Evolutionary conservation across 2,888 invertebrate genomes (phyloP).

Genomic region (Macrophya alboannulata): DNA sequence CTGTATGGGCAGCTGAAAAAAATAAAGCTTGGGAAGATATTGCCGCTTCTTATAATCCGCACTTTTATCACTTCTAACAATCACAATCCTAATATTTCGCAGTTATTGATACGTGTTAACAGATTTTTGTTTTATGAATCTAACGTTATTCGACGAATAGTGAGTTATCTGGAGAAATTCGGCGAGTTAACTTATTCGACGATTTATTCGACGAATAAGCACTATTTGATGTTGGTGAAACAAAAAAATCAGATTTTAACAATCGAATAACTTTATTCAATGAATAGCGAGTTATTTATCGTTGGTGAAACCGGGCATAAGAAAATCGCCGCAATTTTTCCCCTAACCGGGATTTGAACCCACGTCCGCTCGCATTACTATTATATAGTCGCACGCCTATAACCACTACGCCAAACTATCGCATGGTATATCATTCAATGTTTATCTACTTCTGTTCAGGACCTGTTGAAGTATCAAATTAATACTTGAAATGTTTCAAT

Average conservation of each 20-base stretch:
- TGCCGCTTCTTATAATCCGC: no score
- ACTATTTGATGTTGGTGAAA: constrained; percentile 9
- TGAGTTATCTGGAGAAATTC: not conserved
- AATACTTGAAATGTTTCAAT: no score
- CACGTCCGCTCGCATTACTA: no score
- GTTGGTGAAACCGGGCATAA: constrained; percentile 6
- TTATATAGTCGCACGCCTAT: no score
- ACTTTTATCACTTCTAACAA: not conserved
- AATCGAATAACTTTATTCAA: constrained; percentile 3
- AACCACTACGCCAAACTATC: no score
- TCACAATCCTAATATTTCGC: not conserved
- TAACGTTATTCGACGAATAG: not conserved
- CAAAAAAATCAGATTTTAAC: not conserved
- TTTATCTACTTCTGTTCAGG: no score
- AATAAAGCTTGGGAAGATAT: no score
- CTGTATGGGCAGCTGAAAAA: no score
- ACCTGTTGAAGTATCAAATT: no score
- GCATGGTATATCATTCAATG: no score
- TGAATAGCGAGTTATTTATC: not conserved
- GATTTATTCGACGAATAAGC: not conserved
- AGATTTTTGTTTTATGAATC: not conserved
- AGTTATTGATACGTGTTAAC: not conserved
- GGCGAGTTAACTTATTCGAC: not conserved
- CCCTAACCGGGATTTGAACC: no score
- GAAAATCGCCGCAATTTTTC: no score